A percentile compares a stretch with the other conserved stretches of the same genome.
Conservation (phyloP, 2,113 vertebrate genomes). For the Scolopax mira region DNA sequence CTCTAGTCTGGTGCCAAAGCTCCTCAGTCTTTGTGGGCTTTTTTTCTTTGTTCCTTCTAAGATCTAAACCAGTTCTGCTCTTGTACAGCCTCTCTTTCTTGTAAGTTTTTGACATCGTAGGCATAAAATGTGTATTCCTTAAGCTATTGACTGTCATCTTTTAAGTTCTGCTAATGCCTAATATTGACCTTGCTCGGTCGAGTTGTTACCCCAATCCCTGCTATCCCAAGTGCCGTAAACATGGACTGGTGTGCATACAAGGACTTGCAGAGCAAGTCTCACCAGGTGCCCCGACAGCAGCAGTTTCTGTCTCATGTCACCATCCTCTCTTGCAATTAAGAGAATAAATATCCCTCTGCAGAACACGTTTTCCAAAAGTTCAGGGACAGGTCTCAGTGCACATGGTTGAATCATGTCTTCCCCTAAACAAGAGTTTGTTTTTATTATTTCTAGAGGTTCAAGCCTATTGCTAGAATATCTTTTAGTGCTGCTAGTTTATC, state of each 20-base stretch:
- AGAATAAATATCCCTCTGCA: not conserved
- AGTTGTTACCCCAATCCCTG: not conserved
- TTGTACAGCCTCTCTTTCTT: not conserved
- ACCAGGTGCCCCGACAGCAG: not conserved
- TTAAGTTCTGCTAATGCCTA: not conserved
- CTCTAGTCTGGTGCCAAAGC: not conserved
- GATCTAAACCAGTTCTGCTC: not conserved
- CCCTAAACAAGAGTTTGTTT: not conserved
- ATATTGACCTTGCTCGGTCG: not conserved
- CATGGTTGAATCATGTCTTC: not conserved
- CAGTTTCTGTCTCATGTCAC: fast-evolving
- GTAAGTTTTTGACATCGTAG: not conserved
- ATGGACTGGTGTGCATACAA: not conserved
- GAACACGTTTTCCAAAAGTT: not conserved
- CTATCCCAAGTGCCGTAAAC: too few species aligned
- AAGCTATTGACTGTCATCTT: not conserved
- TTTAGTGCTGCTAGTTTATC: slow-evolving; percentile 29
- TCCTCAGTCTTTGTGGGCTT: not conserved
- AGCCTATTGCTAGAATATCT: not conserved
- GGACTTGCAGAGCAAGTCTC: not conserved
- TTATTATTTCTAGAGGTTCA: not conserved
- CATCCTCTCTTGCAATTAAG: not conserved
- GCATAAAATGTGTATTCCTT: not conserved
- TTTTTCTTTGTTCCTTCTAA: not conserved
- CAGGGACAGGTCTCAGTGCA: not conserved